Evolutionary conservation across 1,140 invertebrate species (phyloP), one percentile per base, ranked within the genome.

Genomic region (Elymnias hypermnestra): DNA sequence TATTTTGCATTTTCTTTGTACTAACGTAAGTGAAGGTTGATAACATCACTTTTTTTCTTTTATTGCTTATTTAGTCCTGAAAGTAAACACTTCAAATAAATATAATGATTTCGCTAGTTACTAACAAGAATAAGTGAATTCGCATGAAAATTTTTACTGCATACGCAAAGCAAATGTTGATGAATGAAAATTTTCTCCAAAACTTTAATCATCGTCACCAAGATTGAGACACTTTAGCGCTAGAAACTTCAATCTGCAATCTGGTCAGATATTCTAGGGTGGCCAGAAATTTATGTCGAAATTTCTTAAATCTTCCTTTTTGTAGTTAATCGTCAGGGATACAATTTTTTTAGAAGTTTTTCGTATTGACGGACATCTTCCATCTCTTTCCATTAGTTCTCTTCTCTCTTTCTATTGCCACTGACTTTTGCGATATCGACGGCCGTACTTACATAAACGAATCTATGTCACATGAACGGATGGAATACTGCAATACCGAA

Each of bases 361-460:
- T 64, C 46, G 58, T 64, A 61, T 53, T 54, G 52, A 65, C 33
- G 55, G 42, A 52, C 49, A 57, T 54, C 52, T 52, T 61, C 54
- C 39, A 23, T 71, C 68, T 57, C 67, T 50, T 46, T 71, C 64
- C 51, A 44, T 47, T 29, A 43, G 36, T 33, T 25, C 19, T 53
- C 43, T 39, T 53, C 50, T 68, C 64, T 65, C 62, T 68, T 62
- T 71, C 63, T 65, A 50, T 51, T 57, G 44, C 55, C 47, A 57
- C 28, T 59, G 51, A 65, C 56, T 60, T 63, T 64, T 61, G 57
- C 54, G 57, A 62, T 69, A 71, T 72, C 59, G 59, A 69, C 56
- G 58, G 55, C 63, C 57, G 60, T 56, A 64, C 71, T 69, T 74
- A 70, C 70, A 70, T 73, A 73, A 73, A 73, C 63, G 69, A 60